A percentile compares a stretch with the other conserved stretches of the same genome.
These are phyloP conservation scores for Orthosia gothica DNA, from an alignment of 2,888 invertebrate genomes.

Conservation along the genomic window DNA sequence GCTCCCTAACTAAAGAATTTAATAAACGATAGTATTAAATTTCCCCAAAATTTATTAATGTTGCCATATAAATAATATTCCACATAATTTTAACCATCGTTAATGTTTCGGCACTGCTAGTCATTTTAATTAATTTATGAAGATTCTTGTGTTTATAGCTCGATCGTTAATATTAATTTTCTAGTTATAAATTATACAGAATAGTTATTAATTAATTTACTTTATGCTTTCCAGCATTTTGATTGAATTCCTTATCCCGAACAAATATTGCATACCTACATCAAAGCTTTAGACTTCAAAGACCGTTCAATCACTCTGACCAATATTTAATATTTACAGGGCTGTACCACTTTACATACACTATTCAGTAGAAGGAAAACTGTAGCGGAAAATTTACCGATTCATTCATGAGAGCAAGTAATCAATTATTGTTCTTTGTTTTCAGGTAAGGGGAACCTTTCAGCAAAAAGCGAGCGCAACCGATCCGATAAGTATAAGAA, in stretches of 20 bases:
- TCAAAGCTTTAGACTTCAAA: conserved; percentile 35
- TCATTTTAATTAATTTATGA: conserved; percentile 33
- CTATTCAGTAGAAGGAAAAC: conserved; percentile 33
- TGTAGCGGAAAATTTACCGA: conserved; percentile 48
- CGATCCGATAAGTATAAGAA: conserved; percentile 75
- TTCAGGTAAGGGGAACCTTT: conserved; percentile 80
- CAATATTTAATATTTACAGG: conserved; percentile 33
- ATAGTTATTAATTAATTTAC: conserved; percentile 22
- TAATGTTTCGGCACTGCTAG: conserved; percentile 9
- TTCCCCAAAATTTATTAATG: conserved; percentile 9
- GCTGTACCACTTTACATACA: conserved; percentile 23
- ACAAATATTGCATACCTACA: conserved; percentile 19
- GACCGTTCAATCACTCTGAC: conserved; percentile 47
- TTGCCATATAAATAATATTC: conserved; percentile 10
- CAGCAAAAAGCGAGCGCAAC: conserved; percentile 42
- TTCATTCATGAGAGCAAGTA: conserved; percentile 71
- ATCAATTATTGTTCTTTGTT: conserved; percentile 80
- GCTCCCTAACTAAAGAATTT: conserved; percentile 17
- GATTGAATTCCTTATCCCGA: conserved; percentile 4
- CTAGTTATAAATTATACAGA: background rate
- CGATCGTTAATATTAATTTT: conserved; percentile 17
- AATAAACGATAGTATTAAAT: conserved; percentile 30
- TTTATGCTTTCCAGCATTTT: conserved; percentile 24
- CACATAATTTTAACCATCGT: conserved; percentile 16
- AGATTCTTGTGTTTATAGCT: conserved; percentile 12